These are phyloP conservation scores for Ahaetulla prasina DNA, from an alignment of 2,113 vertebrate species.

Conservation along the genomic window DNA sequence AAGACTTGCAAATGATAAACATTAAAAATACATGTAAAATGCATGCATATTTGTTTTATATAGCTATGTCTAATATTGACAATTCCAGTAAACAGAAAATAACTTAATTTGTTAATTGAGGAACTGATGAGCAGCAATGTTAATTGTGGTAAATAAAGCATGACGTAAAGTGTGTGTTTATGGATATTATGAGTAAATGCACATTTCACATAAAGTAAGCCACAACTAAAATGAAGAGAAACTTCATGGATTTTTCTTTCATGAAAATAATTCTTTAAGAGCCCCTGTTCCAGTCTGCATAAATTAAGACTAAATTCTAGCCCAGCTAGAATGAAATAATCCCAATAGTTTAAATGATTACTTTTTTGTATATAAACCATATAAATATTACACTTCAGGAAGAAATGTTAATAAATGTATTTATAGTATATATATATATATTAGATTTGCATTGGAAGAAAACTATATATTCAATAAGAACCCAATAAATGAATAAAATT, in stretches of 20 bases:
- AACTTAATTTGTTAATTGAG: constrained; percentile 18
- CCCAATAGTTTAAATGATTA: constrained; percentile 8
- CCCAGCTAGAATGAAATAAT: constrained; percentile 61
- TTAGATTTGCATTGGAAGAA: not conserved
- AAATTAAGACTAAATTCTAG: constrained; percentile 59
- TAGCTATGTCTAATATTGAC: constrained; percentile 33
- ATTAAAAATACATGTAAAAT: constrained; percentile 15
- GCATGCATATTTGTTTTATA: constrained; percentile 23
- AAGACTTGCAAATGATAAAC: constrained; percentile 37
- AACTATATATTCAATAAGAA: not conserved
- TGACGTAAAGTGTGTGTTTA: constrained; percentile 12
- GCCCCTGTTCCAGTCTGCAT: constrained; percentile 29
- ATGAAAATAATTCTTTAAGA: constrained; percentile 27
- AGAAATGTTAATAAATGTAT: constrained; percentile 40
- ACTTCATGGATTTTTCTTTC: constrained; percentile 17
- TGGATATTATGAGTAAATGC: constrained; percentile 22
- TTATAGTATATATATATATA: constrained; percentile 28
- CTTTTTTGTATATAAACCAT: constrained; percentile 25
- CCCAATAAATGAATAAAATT: constrained; percentile 10
- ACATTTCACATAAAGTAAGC: constrained; percentile 21
- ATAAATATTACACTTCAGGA: constrained; percentile 40
- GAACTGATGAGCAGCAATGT: constrained; percentile 20
- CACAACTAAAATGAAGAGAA: not conserved
- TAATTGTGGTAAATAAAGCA: constrained; percentile 26
- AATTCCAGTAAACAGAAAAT: constrained; percentile 49